These are phyloP conservation scores for Raja brachyura DNA, from an alignment of 2,113 vertebrate species.

Conservation along the genomic window DNA sequence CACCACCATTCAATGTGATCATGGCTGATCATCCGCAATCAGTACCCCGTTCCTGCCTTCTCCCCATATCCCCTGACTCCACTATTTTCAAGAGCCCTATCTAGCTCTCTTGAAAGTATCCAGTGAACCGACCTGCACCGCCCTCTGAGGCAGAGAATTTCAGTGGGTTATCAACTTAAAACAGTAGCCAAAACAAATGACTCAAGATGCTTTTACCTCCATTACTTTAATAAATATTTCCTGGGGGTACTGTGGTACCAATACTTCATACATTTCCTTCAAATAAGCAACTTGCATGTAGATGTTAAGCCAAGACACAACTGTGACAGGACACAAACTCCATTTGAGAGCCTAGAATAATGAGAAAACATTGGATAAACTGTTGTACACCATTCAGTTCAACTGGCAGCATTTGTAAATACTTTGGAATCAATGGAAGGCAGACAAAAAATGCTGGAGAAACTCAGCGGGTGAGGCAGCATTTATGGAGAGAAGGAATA, in stretches of 20 bases:
- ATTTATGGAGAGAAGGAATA: too few species aligned
- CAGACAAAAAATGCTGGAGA: too few species aligned
- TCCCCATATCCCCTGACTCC: too few species aligned
- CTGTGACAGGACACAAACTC: conserved; percentile 82
- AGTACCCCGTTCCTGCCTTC: too few species aligned
- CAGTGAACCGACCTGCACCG: too few species aligned
- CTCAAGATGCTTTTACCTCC: conserved; percentile 59
- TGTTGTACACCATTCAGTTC: not conserved
- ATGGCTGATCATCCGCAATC: too few species aligned
- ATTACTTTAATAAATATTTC: conserved; percentile 81
- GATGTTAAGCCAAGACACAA: conserved; percentile 89
- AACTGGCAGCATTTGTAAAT: not conserved
- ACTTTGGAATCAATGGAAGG: not conserved
- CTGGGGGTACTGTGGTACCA: conserved; percentile 83
- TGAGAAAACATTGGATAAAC: not conserved
- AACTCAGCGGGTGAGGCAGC: too few species aligned
- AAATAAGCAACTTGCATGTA: conserved; percentile 95
- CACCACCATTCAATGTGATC: too few species aligned
- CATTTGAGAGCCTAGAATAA: conserved; percentile 79
- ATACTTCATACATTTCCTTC: conserved; percentile 62
- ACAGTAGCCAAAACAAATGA: not conserved
- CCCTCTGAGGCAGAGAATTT: too few species aligned
- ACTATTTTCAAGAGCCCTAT: too few species aligned
- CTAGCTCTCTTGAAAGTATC: too few species aligned
- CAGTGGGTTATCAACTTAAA: too few species aligned